phyloP scores from a whole-genome alignment of 1,140 invertebrate species.

The Drosophila equinoxialis region DNA sequence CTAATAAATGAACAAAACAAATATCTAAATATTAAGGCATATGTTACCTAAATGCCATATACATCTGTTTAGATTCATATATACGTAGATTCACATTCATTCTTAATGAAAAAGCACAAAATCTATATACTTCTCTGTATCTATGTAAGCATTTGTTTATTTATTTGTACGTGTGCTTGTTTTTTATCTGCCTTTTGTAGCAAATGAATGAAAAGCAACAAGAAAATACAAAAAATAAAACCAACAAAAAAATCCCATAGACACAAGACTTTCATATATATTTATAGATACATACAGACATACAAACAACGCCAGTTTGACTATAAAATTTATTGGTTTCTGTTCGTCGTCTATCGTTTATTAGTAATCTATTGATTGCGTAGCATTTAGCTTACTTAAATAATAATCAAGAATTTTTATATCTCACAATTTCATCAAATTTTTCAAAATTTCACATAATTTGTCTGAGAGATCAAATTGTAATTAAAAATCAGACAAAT shows the following conservation, averaged over 20 bases:
- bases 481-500: too few relatives aligned
- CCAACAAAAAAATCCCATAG: slow-evolving; percentile 4
- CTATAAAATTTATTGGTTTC: slow-evolving; percentile 72
- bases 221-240: slow-evolving; percentile 27
- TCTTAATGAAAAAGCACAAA: slow-evolving; percentile 68
- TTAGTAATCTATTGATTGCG: slow-evolving; percentile 23
- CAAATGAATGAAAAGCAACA: slow-evolving; percentile 39
- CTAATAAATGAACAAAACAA: slow-evolving; percentile 1
- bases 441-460: not conserved
- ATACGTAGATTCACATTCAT: slow-evolving; percentile 45
- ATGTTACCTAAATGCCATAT: slow-evolving; percentile 18
- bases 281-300: slow-evolving; percentile 59
- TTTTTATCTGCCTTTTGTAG: slow-evolving; percentile 32
- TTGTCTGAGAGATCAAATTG: too few relatives aligned
- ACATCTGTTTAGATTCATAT: slow-evolving; percentile 26
- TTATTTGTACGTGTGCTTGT: slow-evolving; percentile 21
- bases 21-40: slow-evolving; percentile 3
- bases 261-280: slow-evolving; percentile 42
- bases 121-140: slow-evolving; percentile 21
- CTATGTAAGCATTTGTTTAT: slow-evolving; percentile 11
- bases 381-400: slow-evolving; percentile 21
- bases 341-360: slow-evolving; percentile 26
- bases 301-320: slow-evolving; percentile 69
- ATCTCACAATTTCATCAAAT: not conserved
- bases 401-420: slow-evolving; percentile 2